phyloP scores from a whole-genome alignment of 2,113 vertebrate genomes.

The Cyprinus carpio region DNA sequence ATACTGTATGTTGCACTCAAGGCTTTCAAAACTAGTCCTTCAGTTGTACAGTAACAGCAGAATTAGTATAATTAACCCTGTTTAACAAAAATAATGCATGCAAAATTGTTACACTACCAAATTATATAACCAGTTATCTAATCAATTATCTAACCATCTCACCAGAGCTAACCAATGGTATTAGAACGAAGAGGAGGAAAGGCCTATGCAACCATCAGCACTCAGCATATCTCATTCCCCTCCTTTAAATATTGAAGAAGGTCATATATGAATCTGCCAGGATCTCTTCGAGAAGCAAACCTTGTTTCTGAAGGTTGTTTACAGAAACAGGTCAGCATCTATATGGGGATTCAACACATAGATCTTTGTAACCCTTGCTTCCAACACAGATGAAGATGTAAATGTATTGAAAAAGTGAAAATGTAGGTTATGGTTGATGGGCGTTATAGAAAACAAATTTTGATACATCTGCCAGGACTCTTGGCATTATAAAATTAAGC shows the following conservation, averaged over 20 bases:
- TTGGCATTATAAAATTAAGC: neutral
- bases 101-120: neutral
- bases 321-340: neutral
- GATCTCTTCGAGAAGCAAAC: neutral
- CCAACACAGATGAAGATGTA: too few species aligned
- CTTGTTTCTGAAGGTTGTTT: neutral
- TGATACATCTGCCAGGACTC: neutral
- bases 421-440: too few species aligned
- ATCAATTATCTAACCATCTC: neutral
- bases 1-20: neutral
- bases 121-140: too few species aligned
- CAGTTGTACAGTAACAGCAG: neutral
- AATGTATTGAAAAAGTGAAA: neutral
- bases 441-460: neutral
- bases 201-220: constrained; percentile 5
- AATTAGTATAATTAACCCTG: neutral
- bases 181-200: neutral
- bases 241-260: constrained; percentile 50
- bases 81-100: neutral
- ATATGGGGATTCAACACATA: neutral
- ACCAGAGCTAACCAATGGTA: constrained; percentile 3
- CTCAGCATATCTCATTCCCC: constrained; percentile 32
- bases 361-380: neutral
- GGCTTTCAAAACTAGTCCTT: neutral
- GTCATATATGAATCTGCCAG: constrained; percentile 35